These are phyloP conservation scores for Drosophila quasianomalipes DNA, from an alignment of 2,888 invertebrate genomes.

Conservation along the genomic window DNA sequence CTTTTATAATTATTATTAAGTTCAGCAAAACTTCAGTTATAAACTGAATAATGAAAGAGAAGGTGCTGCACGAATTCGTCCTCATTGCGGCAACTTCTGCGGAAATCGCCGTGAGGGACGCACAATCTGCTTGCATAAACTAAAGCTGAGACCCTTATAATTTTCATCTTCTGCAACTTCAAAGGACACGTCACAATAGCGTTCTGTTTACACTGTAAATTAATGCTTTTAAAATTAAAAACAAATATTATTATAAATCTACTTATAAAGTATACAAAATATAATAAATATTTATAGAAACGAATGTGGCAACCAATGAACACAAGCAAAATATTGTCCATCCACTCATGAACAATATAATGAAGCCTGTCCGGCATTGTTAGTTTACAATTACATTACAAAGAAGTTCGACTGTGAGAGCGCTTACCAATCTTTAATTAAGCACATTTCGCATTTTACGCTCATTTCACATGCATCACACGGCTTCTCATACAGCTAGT, in stretches of 20 bases:
- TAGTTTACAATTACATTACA: background rate
- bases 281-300: background rate
- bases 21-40: background rate
- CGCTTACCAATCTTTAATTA: conserved; percentile 56
- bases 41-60: background rate
- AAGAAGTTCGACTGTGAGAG: conserved; percentile 14
- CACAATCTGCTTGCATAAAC: background rate
- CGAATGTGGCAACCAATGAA: background rate
- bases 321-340: background rate
- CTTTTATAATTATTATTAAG: background rate
- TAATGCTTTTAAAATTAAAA: background rate
- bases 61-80: background rate
- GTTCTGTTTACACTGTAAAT: background rate
- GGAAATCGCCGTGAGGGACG: background rate
- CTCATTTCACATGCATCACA: conserved; percentile 67
- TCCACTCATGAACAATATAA: background rate
- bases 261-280: background rate
- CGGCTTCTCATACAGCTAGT: conserved; percentile 3
- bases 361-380: background rate
- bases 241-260: background rate
- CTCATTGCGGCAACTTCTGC: background rate
- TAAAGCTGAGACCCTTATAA: background rate
- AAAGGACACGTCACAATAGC: background rate
- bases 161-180: background rate
- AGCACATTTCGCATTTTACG: conserved; percentile 60